Percentiles rank a stretch among this genome's conserved stretches.
Evolutionary conservation across 2,797 vertebrate species (phyloP).

Genomic region (Leuciscus waleckii): DNA sequence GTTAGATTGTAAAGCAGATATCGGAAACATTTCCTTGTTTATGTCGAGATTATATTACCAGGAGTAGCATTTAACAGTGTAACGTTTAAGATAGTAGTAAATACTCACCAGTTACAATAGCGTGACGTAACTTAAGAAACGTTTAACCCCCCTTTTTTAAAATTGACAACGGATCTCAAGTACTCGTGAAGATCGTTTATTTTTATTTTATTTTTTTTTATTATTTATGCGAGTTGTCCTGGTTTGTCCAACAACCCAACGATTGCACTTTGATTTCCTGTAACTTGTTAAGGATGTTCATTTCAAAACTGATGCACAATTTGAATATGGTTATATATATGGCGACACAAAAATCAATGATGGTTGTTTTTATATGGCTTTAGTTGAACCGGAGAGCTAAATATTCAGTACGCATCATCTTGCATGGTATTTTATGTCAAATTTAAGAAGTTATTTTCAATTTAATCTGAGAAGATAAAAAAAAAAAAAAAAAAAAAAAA

Average conservation of each 20-base stretch:
- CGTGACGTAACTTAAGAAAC: conserved; percentile 51
- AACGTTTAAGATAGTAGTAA: conserved; percentile 57
- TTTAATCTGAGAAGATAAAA: conserved; percentile 37
- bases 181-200: conserved; percentile 62
- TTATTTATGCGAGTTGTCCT: conserved; percentile 69
- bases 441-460: conserved; percentile 56
- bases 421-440: conserved; percentile 59
- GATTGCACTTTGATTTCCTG: conserved; percentile 76
- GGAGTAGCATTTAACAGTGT: conserved; percentile 74
- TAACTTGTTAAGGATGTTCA: conserved; percentile 61
- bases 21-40: conserved; percentile 64
- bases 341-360: conserved; percentile 34
- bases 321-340: conserved; percentile 54
- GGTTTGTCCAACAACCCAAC: conserved; percentile 69
- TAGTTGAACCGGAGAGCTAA: conserved; percentile 42
- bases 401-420: conserved; percentile 56
- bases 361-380: conserved; percentile 40
- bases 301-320: conserved; percentile 63
- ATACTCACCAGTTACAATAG: conserved; percentile 68
- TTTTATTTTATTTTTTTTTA: conserved; percentile 25
- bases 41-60: conserved; percentile 68
- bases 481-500: conserved; percentile 4
- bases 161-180: conserved; percentile 70
- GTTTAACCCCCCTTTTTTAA: conserved; percentile 51
- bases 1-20: conserved; percentile 71